Evolutionary conservation across 2,888 invertebrate genomes (phyloP).

Genomic region (Phengaris alcon): DNA sequence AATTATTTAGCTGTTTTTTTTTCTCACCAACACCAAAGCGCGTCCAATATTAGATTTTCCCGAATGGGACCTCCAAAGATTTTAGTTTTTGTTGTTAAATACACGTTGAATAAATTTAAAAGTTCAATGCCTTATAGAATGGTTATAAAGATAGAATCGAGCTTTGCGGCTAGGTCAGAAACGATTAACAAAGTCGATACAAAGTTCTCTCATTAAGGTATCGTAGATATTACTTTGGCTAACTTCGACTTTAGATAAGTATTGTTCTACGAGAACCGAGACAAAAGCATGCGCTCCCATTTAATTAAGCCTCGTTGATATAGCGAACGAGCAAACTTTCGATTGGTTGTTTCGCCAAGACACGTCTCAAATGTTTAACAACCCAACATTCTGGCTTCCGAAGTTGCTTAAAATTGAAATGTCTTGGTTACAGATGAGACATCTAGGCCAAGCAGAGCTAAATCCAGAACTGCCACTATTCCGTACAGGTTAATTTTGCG

Average conservation of each 20-base stretch:
- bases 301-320: constrained; percentile 71
- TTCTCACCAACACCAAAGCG: constrained; percentile 50
- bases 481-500: constrained; percentile 72
- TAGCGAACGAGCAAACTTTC: constrained; percentile 58
- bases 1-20: constrained; percentile 42
- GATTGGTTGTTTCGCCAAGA: constrained; percentile 58
- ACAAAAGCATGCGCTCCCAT: constrained; percentile 73
- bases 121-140: constrained; percentile 1
- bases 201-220: constrained; percentile 78
- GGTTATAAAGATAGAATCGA: constrained; percentile 36
- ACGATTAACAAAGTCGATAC: constrained; percentile 75
- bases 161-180: constrained; percentile 58
- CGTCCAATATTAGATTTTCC: constrained; percentile 49
- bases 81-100: constrained; percentile 37
- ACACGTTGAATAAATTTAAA: not conserved
- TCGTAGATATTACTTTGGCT: constrained; percentile 74
- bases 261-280: constrained; percentile 71
- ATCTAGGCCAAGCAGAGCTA: constrained; percentile 78
- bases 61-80: constrained; percentile 45
- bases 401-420: constrained; percentile 42
- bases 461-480: constrained; percentile 76
- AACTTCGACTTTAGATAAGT: constrained; percentile 73
- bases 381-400: constrained; percentile 23
- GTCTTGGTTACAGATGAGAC: constrained; percentile 77
- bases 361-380: constrained; percentile 41